A percentile compares a stretch with the other conserved stretches of the same genome.
These are phyloP conservation scores for Drosophila setifemur DNA, from an alignment of 1,140 invertebrate species.

Conservation along the genomic window DNA sequence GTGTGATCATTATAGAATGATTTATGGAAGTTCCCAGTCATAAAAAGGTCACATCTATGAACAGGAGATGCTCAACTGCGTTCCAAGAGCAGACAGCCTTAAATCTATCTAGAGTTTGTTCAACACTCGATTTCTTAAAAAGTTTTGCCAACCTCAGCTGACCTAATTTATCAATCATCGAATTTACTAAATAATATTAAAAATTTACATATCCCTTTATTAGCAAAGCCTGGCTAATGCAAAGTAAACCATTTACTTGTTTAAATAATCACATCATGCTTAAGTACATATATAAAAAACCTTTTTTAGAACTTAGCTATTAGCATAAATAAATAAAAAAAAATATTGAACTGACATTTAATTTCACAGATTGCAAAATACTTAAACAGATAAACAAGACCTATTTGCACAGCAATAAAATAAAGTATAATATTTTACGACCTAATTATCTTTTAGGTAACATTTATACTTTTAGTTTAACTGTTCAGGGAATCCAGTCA, in stretches of 20 bases:
- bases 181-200: too few relatives aligned
- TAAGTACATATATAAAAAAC: too few relatives aligned
- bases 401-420: neutral
- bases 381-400: neutral
- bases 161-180: neutral
- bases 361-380: neutral
- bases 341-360: neutral
- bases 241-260: too few relatives aligned
- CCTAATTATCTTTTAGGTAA: neutral
- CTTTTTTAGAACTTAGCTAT: too few relatives aligned
- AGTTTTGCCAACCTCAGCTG: neutral
- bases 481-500: neutral
- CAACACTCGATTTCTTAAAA: neutral
- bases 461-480: neutral
- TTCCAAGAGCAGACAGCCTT: neutral
- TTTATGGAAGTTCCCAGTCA: neutral
- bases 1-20: neutral
- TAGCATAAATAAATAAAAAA: too few relatives aligned
- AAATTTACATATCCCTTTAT: too few relatives aligned
- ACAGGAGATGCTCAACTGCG: neutral
- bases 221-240: too few relatives aligned
- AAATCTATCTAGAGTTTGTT: neutral
- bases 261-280: too few relatives aligned
- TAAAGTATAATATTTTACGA: neutral
- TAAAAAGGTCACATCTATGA: slow-evolving; percentile 6